Base-by-base conservation (phyloP, 2,888 invertebrate species). In the Leptopterna dolabrata region DNA sequence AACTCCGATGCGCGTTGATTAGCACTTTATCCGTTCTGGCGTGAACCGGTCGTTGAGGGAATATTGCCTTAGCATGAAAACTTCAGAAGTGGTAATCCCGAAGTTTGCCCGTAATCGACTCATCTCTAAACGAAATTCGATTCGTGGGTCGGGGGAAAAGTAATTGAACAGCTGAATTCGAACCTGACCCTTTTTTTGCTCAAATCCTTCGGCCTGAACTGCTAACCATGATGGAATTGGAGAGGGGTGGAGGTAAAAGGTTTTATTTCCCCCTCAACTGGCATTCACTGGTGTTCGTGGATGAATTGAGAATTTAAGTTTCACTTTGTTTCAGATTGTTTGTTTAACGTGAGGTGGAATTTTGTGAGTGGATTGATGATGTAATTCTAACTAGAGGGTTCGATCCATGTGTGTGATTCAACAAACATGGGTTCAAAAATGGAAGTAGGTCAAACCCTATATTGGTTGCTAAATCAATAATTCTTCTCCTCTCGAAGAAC, bases 51-150 rank as follows among this genome's bases (percentile, higher is more conserved):
- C 16, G 24, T 63, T 24, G 63, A 27, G 0, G 16, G 24, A 63
- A 63, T 63, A 63, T 63, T 63, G 63, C 63, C 63, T 63, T 63
- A 63, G 63, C 24, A 63, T 63, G 19, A 73, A 73, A 73, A 73
- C 73, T 73, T 73, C 36, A 36, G 36, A 36, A 73, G n/a, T 30
- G 41, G 41, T 30, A 73, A 73, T 73, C 36, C 73, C 41, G 41
- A 73, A 73, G 73, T 73, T 73, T 73, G 30, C 73, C 63, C 73
- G 73, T 73, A 73, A 73, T 73, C 73, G 73, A 73, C 73, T 73
- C 73, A 73, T 73, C 73, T 19, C 73, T 73, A 73, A 73, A 73
- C 73, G 73, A 73, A 73, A 73, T 73, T 41, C 73, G 36, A 36
- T 29, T n/a, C 19, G 41, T 36, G 36, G 73, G 1, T 2, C 2